Percentiles rank a stretch among this genome's conserved stretches.
These are phyloP conservation scores for Masnerella sp. DNA, from an alignment of 2,888 invertebrate species.

Conservation along the genomic window DNA sequence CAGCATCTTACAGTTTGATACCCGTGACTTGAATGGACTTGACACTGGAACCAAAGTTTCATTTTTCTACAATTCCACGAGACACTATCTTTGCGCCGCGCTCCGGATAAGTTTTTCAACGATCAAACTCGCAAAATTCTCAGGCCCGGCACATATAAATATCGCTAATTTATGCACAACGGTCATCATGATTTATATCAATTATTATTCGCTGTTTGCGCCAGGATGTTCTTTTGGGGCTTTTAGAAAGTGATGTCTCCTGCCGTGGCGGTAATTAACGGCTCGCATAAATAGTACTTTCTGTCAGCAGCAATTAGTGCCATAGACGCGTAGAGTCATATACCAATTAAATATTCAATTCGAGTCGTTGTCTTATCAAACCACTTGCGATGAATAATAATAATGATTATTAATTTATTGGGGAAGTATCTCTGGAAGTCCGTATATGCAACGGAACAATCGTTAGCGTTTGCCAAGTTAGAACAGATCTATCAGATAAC, in stretches of 20 bases:
- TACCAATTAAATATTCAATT: constrained; percentile 48
- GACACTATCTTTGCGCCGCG: constrained; percentile 2
- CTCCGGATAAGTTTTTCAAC: constrained; percentile 23
- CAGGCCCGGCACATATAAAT: constrained; percentile 15
- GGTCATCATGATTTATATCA: constrained; percentile 25
- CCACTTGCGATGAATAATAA: constrained; percentile 28
- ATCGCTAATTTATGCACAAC: constrained; percentile 14
- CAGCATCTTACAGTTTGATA: constrained; percentile 41
- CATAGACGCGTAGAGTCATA: constrained; percentile 31
- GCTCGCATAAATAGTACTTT: constrained; percentile 39
- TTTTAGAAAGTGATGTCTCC: constrained; percentile 48
- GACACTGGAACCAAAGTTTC: constrained; percentile 39
- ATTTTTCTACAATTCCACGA: constrained; percentile 14
- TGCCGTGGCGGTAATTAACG: constrained; percentile 47
- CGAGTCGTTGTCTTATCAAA: constrained; percentile 17
- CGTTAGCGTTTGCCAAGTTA: background rate
- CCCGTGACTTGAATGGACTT: constrained; percentile 44
- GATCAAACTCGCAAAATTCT: constrained; percentile 2
- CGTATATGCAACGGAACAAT: background rate
- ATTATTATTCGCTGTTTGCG: constrained; percentile 21
- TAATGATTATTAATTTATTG: constrained; percentile 5
- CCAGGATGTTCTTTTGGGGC: constrained; percentile 8
- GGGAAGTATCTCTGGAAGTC: constrained; percentile 1
- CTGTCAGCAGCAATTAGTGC: constrained; percentile 56
- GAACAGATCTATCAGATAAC: too few relatives aligned